Evolutionary conservation across 2,113 vertebrate genomes (phyloP).

Genomic region (Corythornis vintsioides): DNA sequence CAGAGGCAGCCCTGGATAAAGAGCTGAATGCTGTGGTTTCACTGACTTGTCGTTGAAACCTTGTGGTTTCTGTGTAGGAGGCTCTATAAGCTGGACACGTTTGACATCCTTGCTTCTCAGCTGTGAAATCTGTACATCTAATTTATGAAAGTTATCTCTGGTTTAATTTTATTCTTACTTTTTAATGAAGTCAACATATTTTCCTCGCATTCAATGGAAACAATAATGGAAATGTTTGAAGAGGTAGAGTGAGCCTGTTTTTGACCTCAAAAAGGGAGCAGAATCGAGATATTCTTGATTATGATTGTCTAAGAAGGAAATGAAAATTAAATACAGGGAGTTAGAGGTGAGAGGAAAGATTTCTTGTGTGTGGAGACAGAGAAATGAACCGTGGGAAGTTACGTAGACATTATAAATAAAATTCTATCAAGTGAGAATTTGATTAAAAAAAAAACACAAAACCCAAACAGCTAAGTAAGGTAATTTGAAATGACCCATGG

Average conservation of each 20-base stretch:
- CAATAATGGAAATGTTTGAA: conserved; percentile 73
- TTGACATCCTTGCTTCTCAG: conserved; percentile 70
- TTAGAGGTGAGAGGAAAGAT: not conserved
- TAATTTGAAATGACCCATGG: not conserved
- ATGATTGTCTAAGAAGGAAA: conserved; percentile 19
- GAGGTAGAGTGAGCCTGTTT: conserved; percentile 29
- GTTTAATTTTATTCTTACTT: conserved; percentile 59
- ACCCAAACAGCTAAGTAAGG: not conserved
- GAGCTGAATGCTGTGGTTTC: conserved; percentile 50
- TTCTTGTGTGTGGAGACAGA: not conserved
- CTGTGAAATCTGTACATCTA: conserved; percentile 73
- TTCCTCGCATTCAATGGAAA: conserved; percentile 68
- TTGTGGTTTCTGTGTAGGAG: conserved; percentile 74
- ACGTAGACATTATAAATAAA: not conserved
- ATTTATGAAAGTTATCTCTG: conserved; percentile 65
- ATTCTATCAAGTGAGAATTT: not conserved
- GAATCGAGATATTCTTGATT: conserved; percentile 15
- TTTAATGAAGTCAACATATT: conserved; percentile 69
- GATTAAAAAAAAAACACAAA: not conserved
- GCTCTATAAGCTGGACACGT: conserved; percentile 35
- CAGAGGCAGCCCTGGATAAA: conserved; percentile 50
- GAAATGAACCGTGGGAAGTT: not conserved
- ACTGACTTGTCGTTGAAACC: conserved; percentile 55
- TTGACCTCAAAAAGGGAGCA: conserved; percentile 36
- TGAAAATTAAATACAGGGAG: not conserved